Percentiles rank a stretch among this genome's conserved stretches.
These are phyloP conservation scores for Zaprionus vittiger DNA, from an alignment of 1,140 invertebrate genomes.

Conservation along the genomic window DNA sequence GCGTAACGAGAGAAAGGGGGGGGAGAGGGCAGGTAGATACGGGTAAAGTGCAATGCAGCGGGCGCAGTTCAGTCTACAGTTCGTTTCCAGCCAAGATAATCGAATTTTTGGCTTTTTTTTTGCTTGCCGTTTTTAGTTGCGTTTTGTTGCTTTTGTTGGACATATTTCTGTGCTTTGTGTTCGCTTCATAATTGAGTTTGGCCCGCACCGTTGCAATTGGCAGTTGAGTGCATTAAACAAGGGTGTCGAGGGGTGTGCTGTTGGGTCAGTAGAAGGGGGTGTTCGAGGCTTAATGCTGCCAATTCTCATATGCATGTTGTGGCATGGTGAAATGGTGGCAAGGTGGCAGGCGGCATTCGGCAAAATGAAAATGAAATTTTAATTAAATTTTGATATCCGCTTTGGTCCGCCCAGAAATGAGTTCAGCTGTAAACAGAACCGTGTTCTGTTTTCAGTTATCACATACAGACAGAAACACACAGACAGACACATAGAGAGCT, in stretches of 20 bases:
- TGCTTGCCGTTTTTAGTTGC: not conserved
- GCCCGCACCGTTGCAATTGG: slow-evolving; percentile 39
- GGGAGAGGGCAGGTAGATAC: not conserved
- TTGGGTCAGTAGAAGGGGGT: not conserved
- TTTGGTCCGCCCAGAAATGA: slow-evolving; percentile 59
- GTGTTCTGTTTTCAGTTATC: slow-evolving; percentile 47
- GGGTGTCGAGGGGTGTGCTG: not conserved
- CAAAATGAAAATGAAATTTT: slow-evolving; percentile 80
- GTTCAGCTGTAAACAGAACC: slow-evolving; percentile 61
- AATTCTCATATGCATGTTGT: slow-evolving; percentile 22
- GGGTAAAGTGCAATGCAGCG: too few species aligned
- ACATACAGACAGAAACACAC: slow-evolving; percentile 3
- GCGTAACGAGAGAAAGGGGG: not conserved
- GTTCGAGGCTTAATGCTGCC: slow-evolving; percentile 33
- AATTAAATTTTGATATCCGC: slow-evolving; percentile 81
- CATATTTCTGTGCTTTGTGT: slow-evolving; percentile 27
- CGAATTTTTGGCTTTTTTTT: slow-evolving; percentile 56
- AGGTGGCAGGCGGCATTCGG: not conserved
- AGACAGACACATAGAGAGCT: not conserved
- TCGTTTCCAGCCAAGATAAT: slow-evolving; percentile 57
- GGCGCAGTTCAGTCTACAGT: slow-evolving; percentile 2
- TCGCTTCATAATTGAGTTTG: slow-evolving; percentile 78
- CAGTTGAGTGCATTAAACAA: slow-evolving; percentile 56
- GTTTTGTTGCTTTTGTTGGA: slow-evolving; percentile 16
- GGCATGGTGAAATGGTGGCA: not conserved